Percentiles rank a stretch among this genome's conserved stretches.
These are phyloP conservation scores for Drosophila nigricruria DNA, from an alignment of 2,888 invertebrate species.

Conservation along the genomic window DNA sequence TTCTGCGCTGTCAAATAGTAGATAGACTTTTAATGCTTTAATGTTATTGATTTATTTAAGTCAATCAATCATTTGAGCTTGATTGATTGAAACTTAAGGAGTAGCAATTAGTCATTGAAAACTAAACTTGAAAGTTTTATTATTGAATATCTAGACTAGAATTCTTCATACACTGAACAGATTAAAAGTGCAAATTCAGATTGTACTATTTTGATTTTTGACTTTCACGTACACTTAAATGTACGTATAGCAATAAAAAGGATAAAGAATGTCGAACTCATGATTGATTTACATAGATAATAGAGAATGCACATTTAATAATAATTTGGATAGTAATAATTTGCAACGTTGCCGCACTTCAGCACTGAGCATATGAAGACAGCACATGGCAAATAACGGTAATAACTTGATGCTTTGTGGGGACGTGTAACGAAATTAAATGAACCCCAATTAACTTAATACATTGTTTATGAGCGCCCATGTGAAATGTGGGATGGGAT, in stretches of 20 bases:
- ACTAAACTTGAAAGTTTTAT: no score
- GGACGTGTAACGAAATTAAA: constrained; percentile 53
- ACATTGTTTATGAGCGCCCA: constrained; percentile 46
- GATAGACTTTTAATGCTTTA: background rate
- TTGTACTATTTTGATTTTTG: no score
- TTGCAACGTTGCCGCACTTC: constrained; percentile 18
- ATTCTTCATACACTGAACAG: background rate
- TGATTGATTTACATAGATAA: background rate
- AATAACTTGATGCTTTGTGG: constrained; percentile 40
- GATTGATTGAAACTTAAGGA: no score
- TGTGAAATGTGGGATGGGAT: constrained; percentile 30
- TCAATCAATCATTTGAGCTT: no score
- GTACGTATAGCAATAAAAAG: no score
- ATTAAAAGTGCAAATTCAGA: background rate
- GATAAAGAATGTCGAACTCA: no score
- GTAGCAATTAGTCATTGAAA: no score
- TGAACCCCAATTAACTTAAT: constrained; percentile 64
- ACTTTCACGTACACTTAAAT: no score
- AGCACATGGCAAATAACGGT: constrained; percentile 22
- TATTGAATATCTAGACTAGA: no score
- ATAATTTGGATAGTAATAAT: constrained; percentile 8
- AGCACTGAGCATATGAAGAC: constrained; percentile 4
- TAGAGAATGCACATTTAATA: background rate
- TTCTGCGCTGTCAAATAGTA: no score
- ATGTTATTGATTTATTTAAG: background rate